Evolutionary conservation across 2,113 vertebrate genomes (phyloP).

Genomic region (Silurus meridionalis): DNA sequence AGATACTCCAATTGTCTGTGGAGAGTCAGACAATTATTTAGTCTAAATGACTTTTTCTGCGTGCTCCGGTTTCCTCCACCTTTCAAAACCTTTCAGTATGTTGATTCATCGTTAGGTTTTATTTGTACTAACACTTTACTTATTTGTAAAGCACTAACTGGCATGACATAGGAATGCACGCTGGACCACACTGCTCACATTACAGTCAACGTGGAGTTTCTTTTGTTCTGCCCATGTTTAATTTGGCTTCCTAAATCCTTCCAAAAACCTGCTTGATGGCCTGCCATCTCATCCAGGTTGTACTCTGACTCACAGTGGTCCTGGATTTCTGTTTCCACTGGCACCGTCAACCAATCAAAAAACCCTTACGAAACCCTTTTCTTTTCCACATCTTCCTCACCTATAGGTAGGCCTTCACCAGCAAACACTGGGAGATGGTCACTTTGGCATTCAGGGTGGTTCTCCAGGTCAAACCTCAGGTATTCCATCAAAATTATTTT

Average conservation of each 20-base stretch:
- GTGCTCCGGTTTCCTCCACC: background rate
- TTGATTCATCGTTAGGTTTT: background rate
- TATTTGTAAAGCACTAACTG: background rate
- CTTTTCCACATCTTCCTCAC: slow-evolving; percentile 64
- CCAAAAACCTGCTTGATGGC: background rate
- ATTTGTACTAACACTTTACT: no score
- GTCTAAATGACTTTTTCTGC: background rate
- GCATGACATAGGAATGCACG: background rate
- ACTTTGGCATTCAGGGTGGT: slow-evolving; percentile 68
- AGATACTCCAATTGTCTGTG: background rate
- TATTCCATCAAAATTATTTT: slow-evolving; percentile 72
- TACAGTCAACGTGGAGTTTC: background rate
- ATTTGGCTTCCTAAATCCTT: background rate
- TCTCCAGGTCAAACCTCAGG: slow-evolving; percentile 73
- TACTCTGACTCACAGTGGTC: background rate
- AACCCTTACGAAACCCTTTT: background rate
- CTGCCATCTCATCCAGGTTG: background rate
- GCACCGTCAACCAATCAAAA: background rate
- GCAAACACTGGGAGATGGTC: slow-evolving; percentile 74
- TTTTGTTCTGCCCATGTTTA: background rate
- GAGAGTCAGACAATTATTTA: background rate
- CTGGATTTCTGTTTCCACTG: background rate
- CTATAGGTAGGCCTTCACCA: slow-evolving; percentile 64
- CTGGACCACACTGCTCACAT: background rate
- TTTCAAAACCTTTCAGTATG: background rate